Evolutionary conservation across 2,888 invertebrate genomes (phyloP).

Genomic region (Pteria penguin): DNA sequence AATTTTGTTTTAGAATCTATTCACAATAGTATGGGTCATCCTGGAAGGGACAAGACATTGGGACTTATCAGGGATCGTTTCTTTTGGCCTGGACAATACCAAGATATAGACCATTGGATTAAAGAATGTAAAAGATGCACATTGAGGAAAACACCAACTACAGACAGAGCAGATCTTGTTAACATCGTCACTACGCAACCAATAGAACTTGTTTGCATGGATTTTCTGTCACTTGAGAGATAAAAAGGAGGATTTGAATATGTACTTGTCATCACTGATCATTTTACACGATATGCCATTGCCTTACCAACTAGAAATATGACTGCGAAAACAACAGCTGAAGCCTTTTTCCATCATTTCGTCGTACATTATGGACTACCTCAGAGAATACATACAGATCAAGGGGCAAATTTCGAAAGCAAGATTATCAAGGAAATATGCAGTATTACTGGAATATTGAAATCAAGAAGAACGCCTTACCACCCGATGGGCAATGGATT

Average conservation of each 20-base stretch:
- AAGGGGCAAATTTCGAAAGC: too few relatives aligned
- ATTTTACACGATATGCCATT: slow-evolving; percentile 15
- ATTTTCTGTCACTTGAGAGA: slow-evolving; percentile 25
- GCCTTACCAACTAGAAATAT: slow-evolving; percentile 38
- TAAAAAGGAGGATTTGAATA: slow-evolving; percentile 7
- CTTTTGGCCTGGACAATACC: slow-evolving; percentile 13
- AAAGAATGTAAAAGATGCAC: slow-evolving; percentile 17
- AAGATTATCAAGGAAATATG: slow-evolving; percentile 23
- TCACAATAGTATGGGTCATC: slow-evolving; percentile 37
- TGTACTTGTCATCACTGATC: slow-evolving; percentile 19
- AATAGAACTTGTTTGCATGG: slow-evolving; percentile 24
- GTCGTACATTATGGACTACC: too few relatives aligned
- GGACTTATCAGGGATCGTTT: slow-evolving; percentile 18
- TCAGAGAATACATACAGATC: too few relatives aligned
- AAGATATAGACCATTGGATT: slow-evolving; percentile 8
- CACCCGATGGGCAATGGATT: slow-evolving; percentile 47
- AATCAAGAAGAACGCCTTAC: slow-evolving; percentile 33
- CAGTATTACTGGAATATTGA: slow-evolving; percentile 17
- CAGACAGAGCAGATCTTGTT: not conserved
- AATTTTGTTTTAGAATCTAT: slow-evolving; percentile 13
- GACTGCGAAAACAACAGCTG: too few relatives aligned
- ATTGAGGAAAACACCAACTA: slow-evolving; percentile 2
- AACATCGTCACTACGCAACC: slow-evolving; percentile 2
- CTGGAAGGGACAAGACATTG: slow-evolving; percentile 18
- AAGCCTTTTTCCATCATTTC: too few relatives aligned